Conservation (phyloP, 2,888 invertebrate species). For the Drosophila acutilabella region DNA sequence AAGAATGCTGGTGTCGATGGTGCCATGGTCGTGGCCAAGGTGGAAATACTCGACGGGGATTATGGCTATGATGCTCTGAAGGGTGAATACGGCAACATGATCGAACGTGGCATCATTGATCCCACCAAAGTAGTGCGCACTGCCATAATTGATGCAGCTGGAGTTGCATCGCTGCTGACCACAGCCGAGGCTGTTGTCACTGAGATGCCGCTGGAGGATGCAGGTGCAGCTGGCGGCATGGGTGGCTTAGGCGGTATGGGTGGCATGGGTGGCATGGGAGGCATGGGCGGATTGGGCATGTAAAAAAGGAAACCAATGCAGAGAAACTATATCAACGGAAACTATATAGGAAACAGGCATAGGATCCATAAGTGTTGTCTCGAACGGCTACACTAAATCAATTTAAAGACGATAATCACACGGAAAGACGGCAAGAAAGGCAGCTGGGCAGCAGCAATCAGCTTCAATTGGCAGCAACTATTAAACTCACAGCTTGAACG, state of each 20-base stretch:
- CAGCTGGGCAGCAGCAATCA: slow-evolving; percentile 8
- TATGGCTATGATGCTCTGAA: slow-evolving; percentile 96
- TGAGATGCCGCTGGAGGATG: slow-evolving; percentile 96
- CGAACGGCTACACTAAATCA: background rate
- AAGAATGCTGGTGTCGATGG: slow-evolving; percentile 97
- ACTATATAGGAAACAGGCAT: background rate
- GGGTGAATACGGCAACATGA: slow-evolving; percentile 96
- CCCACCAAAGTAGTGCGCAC: slow-evolving; percentile 97
- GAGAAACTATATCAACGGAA: background rate
- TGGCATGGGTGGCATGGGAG: slow-evolving; percentile 60
- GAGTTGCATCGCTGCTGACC: slow-evolving; percentile 96
- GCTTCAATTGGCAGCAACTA: background rate
- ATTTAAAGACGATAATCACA: background rate
- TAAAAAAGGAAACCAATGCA: slow-evolving; percentile 7
- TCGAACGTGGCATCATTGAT: slow-evolving; percentile 97
- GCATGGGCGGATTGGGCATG: slow-evolving; percentile 45
- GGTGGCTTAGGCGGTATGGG: slow-evolving; percentile 59
- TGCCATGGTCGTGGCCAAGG: slow-evolving; percentile 95
- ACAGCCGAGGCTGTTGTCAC: slow-evolving; percentile 98
- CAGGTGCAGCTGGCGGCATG: slow-evolving; percentile 82
- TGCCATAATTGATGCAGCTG: slow-evolving; percentile 97
- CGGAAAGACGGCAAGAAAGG: slow-evolving; percentile 3
- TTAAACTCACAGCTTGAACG: slow-evolving; percentile 2
- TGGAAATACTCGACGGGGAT: slow-evolving; percentile 91
- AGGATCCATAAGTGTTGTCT: background rate